Evolutionary conservation across 2,888 invertebrate species (phyloP), one percentile per base, ranked within the genome.

Genomic region (Melanophora roralis): DNA sequence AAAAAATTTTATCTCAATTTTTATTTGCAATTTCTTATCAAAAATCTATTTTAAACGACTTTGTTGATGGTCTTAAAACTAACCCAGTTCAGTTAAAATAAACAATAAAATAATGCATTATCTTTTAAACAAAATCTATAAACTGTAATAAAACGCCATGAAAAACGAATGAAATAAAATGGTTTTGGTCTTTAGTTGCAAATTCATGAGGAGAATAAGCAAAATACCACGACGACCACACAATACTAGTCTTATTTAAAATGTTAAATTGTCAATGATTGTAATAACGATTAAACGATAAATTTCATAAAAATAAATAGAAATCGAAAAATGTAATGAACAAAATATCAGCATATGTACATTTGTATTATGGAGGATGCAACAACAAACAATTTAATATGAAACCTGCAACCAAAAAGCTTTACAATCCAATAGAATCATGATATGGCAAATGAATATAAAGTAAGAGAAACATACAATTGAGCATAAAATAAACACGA

Each of bases 181-280:
- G 40, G 7, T 60, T 67, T 67, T 49, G n/a, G 65, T 79, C 60
- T 60, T 40, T 53, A 43, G 67, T 79, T 65, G 64, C 60, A 67
- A 43, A 47, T 43, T 27, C n/a, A 40, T 12, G 43, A 34, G 12
- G 19, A 7, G 7, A 34, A 34, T 40, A 12, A 21, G 6, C 36
- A 73, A 67, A 73, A 71, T 60, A 75, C 71, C 71, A 67, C 75
- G 47, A 71, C 59, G 53, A 77, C 72, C 64, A 69, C 49, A 47
- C 59, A 43, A 23, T 21, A 51, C 43, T 60, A 67, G 71, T 75
- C 74, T 55, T 69, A 59, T 79, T 74, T 73, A 74, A 79, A 79
- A 79, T 75, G 79, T 75, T 79, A 75, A 79, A 79, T 79, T 79
- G 79, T 75, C 79, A 75, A 57, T 79, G 79, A 79, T 79, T 75